phyloP scores from a whole-genome alignment of 2,888 invertebrate species.

The Xestia ashworthii region DNA sequence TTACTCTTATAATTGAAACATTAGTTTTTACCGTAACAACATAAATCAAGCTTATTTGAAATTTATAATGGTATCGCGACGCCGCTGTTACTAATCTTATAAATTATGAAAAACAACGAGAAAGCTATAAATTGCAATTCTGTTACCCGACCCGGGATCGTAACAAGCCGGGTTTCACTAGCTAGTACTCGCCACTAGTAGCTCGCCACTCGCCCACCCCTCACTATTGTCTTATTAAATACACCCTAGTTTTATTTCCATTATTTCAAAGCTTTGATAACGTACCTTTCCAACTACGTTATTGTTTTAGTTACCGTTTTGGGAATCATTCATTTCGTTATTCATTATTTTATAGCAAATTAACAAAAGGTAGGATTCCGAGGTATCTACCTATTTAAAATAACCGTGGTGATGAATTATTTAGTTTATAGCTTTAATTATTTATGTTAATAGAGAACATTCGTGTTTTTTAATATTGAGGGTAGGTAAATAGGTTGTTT shows the following conservation, averaged over 20 bases:
- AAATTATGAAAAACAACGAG: constrained; percentile 86
- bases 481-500: background rate
- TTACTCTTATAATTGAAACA: constrained; percentile 68
- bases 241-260: constrained; percentile 46
- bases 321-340: constrained; percentile 20
- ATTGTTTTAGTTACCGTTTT: constrained; percentile 47
- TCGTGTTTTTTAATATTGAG: background rate
- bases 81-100: constrained; percentile 79
- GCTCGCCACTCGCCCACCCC: constrained; percentile 26
- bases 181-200: constrained; percentile 17
- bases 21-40: constrained; percentile 70
- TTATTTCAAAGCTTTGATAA: constrained; percentile 45
- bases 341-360: constrained; percentile 17
- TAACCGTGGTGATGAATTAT: constrained; percentile 6
- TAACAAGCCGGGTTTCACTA: constrained; percentile 59
- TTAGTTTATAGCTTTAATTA: background rate
- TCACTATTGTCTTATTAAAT: constrained; percentile 52
- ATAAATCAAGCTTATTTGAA: constrained; percentile 83
- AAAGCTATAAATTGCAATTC: constrained; percentile 84
- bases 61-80: constrained; percentile 80
- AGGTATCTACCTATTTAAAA: constrained; percentile 10
- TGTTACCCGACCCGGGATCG: constrained; percentile 65
- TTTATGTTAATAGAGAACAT: background rate
- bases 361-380: constrained; percentile 20
- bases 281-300: constrained; percentile 38